phyloP scores from a whole-genome alignment of 2,113 vertebrate species.

The Tachuris rubrigastra region DNA sequence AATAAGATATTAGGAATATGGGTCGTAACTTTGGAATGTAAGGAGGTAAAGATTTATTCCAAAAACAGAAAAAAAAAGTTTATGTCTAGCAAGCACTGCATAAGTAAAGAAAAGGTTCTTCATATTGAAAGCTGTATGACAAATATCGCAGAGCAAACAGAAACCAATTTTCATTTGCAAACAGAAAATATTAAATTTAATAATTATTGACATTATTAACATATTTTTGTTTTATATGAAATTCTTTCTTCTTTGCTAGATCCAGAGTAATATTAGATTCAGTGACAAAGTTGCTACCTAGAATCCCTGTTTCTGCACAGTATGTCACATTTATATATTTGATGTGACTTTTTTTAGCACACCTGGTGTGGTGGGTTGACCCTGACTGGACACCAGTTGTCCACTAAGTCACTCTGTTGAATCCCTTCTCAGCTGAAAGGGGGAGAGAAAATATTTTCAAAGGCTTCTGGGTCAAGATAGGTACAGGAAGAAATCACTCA shows the following conservation, averaged over 20 bases:
- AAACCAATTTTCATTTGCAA: background rate
- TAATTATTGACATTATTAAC: background rate
- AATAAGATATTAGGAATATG: background rate
- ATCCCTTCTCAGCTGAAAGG: background rate
- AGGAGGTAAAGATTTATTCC: background rate
- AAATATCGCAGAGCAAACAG: background rate
- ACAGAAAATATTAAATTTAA: background rate
- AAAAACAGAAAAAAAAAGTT: background rate
- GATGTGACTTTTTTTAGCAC: background rate
- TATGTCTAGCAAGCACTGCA: background rate
- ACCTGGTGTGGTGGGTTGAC: background rate
- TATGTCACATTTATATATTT: background rate
- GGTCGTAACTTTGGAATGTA: background rate
- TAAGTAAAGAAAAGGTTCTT: background rate
- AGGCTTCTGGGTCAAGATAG: background rate
- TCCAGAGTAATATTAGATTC: background rate
- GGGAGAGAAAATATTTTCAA: background rate
- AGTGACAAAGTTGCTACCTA: background rate
- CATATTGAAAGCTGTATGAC: background rate
- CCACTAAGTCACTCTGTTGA: background rate
- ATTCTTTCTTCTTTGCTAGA: background rate
- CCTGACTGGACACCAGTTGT: background rate
- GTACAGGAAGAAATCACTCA: background rate
- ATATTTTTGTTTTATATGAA: background rate
- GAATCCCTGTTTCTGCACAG: background rate